A percentile compares a stretch with the other conserved stretches of the same genome.
These are phyloP conservation scores for Tenebrio molitor DNA, from an alignment of 1,140 invertebrate genomes.

Conservation along the genomic window DNA sequence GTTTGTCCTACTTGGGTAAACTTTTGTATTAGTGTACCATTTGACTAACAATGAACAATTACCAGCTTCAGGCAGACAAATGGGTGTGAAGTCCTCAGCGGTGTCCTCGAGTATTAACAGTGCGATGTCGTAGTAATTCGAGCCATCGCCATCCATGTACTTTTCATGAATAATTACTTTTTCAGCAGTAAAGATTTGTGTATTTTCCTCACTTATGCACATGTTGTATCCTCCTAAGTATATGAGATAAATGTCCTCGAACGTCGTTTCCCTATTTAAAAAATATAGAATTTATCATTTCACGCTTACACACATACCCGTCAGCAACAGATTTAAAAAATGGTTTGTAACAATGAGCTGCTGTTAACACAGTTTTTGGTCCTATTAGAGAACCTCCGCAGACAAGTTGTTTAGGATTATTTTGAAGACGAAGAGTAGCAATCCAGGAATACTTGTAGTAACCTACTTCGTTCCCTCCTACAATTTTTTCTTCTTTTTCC, in stretches of 20 bases:
- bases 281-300: background rate
- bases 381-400: slow-evolving; percentile 62
- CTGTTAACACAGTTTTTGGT: slow-evolving; percentile 56
- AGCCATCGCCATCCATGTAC: slow-evolving; percentile 55
- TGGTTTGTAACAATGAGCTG: slow-evolving; percentile 62
- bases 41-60: slow-evolving; percentile 22
- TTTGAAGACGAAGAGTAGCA: slow-evolving; percentile 54
- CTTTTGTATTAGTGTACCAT: slow-evolving; percentile 11
- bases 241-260: slow-evolving; percentile 58
- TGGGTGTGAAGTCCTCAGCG: slow-evolving; percentile 51
- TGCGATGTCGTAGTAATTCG: slow-evolving; percentile 61
- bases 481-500: slow-evolving; percentile 54
- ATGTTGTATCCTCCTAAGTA: slow-evolving; percentile 60
- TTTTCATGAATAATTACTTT: slow-evolving; percentile 61
- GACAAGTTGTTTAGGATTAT: slow-evolving; percentile 48
- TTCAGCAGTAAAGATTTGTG: slow-evolving; percentile 50
- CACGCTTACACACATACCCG: background rate
- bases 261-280: slow-evolving; percentile 33
- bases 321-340: slow-evolving; percentile 43
- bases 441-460: slow-evolving; percentile 64
- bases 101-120: slow-evolving; percentile 54
- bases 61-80: slow-evolving; percentile 55
- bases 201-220: slow-evolving; percentile 56
- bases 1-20: slow-evolving; percentile 21
- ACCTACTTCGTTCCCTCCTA: slow-evolving; percentile 62